These are phyloP conservation scores for Halichoeres trimaculatus DNA, from an alignment of 2,113 vertebrate genomes.

Conservation along the genomic window DNA sequence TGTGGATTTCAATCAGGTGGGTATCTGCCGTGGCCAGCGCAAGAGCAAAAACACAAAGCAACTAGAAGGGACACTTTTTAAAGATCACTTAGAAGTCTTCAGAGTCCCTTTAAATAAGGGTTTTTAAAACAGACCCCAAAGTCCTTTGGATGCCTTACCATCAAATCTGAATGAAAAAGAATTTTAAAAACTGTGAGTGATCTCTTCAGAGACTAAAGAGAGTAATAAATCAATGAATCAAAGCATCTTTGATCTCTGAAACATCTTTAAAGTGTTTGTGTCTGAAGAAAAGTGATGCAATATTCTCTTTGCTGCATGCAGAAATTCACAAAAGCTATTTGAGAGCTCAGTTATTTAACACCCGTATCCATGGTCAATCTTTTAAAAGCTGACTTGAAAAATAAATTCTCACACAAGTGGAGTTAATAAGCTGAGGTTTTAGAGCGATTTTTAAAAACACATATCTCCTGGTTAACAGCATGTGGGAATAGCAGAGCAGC, in stretches of 20 bases:
- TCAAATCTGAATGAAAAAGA: too few relatives aligned
- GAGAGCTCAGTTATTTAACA: background rate
- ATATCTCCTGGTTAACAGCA: background rate
- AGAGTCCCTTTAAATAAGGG: too few relatives aligned
- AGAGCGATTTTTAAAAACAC: conserved; percentile 14
- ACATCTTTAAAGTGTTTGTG: background rate
- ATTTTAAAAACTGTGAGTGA: background rate
- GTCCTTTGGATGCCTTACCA: too few relatives aligned
- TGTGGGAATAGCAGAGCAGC: conserved; percentile 15
- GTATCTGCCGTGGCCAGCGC: too few relatives aligned
- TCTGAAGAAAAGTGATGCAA: background rate
- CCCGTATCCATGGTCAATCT: too few relatives aligned
- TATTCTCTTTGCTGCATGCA: background rate
- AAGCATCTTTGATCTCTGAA: background rate
- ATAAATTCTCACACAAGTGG: conserved; percentile 6
- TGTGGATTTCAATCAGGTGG: too few relatives aligned
- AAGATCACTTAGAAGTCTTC: too few relatives aligned
- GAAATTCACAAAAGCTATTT: conserved; percentile 8
- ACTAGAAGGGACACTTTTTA: too few relatives aligned
- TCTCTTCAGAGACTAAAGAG: background rate
- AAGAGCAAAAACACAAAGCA: too few relatives aligned
- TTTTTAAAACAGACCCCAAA: too few relatives aligned
- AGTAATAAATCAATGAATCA: background rate
- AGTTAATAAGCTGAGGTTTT: conserved; percentile 4
- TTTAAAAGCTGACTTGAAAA: background rate